A percentile compares a stretch with the other conserved stretches of the same genome.
Conservation (phyloP, 2,888 invertebrate genomes). For the Agrochola lota region DNA sequence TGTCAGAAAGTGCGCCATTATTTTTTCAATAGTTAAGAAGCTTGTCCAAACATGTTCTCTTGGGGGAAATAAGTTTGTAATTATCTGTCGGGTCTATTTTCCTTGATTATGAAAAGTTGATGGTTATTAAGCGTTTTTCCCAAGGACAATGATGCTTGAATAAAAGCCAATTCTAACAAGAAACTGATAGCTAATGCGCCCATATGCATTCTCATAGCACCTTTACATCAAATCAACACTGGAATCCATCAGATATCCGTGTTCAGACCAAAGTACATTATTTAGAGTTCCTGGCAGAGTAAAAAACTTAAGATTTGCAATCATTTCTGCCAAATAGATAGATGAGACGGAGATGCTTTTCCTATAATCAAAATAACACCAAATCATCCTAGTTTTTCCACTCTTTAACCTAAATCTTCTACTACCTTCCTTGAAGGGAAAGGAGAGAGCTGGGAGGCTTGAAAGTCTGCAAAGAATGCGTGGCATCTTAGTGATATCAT, state of each 20-base stretch:
- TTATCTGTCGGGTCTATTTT: slow-evolving; percentile 18
- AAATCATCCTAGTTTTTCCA: background rate
- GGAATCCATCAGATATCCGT: background rate
- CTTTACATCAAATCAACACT: background rate
- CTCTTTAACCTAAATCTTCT: background rate
- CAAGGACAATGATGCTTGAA: background rate
- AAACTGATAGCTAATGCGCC: background rate
- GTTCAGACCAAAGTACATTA: background rate
- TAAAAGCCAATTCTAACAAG: background rate
- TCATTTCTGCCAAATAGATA: background rate
- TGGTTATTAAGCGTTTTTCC: background rate
- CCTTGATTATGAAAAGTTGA: slow-evolving; percentile 2
- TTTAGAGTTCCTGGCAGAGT: background rate
- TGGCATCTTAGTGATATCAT: slow-evolving; percentile 31
- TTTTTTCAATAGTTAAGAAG: slow-evolving; percentile 50
- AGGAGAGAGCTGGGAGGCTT: too few relatives aligned
- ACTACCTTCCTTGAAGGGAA: background rate
- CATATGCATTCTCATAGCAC: background rate
- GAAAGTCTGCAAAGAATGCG: background rate
- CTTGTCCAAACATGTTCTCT: slow-evolving; percentile 56
- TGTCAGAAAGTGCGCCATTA: slow-evolving; percentile 71
- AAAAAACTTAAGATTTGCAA: background rate
- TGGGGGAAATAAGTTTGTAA: slow-evolving; percentile 45
- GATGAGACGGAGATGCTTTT: background rate
- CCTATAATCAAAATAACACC: background rate